These are phyloP conservation scores for Balaenoptera acutorostrata DNA, from an alignment of 2,113 vertebrate species.

Conservation along the genomic window DNA sequence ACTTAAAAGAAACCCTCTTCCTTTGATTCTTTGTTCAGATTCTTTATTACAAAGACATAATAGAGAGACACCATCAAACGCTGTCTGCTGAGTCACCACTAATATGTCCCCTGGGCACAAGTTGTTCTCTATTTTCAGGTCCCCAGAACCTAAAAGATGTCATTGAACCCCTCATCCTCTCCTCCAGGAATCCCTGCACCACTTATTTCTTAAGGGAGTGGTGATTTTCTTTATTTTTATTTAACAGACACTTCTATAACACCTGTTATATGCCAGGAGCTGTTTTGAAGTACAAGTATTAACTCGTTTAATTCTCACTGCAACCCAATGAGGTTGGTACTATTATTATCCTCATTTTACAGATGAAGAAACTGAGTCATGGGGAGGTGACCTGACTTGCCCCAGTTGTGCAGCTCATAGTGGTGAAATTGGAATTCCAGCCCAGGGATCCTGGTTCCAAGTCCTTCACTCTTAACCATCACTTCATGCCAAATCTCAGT, in stretches of 20 bases:
- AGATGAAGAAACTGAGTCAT: background rate
- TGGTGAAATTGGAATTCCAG: background rate
- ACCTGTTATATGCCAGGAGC: background rate
- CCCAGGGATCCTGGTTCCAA: background rate
- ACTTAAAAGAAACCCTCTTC: background rate
- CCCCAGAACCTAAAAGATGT: background rate
- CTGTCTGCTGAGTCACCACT: background rate
- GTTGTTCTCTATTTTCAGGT: background rate
- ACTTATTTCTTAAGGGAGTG: background rate
- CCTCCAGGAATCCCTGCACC: background rate
- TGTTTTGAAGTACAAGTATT: background rate
- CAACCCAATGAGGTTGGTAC: background rate
- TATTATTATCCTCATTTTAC: background rate
- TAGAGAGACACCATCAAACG: background rate
- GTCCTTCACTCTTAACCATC: background rate
- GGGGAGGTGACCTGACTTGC: background rate
- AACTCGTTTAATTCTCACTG: background rate
- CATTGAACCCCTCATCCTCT: background rate
- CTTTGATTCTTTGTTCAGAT: background rate
- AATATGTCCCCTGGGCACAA: background rate
- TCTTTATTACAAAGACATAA: background rate
- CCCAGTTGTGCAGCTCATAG: background rate
- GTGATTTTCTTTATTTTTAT: background rate
- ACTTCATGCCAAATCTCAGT: background rate
- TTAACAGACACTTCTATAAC: background rate